Conservation (phyloP, 2,797 vertebrate species). For the Tiaroga cobitis region DNA sequence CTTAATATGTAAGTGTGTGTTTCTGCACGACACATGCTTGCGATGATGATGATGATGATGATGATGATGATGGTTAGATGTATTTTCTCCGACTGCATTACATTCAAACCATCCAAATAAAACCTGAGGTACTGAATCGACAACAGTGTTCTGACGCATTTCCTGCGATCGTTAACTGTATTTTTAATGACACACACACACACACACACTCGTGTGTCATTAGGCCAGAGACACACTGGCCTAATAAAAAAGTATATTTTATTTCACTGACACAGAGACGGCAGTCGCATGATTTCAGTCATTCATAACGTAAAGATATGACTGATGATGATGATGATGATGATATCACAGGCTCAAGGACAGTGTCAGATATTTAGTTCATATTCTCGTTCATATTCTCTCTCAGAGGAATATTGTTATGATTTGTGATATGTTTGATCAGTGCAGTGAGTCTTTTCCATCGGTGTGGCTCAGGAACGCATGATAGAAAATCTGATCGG, state of each 20-base stretch:
- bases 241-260: too few species aligned
- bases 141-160: background rate
- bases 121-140: background rate
- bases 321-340: background rate
- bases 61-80: background rate
- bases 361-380: background rate
- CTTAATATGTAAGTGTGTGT: background rate
- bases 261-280: conserved; percentile 40
- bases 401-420: background rate
- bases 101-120: background rate
- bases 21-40: background rate
- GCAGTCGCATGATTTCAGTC: background rate
- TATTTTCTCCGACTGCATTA: background rate
- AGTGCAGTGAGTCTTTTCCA: background rate
- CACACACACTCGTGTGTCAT: too few species aligned
- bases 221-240: conserved; percentile 38
- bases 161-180: background rate
- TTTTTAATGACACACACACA: background rate
- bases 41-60: too few species aligned
- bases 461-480: background rate
- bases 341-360: background rate
- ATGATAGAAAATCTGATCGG: background rate
- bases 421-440: background rate
- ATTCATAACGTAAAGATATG: conserved; percentile 15
- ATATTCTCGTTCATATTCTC: background rate